phyloP scores from a whole-genome alignment of 2,888 invertebrate genomes.

The Catocala sponsa region DNA sequence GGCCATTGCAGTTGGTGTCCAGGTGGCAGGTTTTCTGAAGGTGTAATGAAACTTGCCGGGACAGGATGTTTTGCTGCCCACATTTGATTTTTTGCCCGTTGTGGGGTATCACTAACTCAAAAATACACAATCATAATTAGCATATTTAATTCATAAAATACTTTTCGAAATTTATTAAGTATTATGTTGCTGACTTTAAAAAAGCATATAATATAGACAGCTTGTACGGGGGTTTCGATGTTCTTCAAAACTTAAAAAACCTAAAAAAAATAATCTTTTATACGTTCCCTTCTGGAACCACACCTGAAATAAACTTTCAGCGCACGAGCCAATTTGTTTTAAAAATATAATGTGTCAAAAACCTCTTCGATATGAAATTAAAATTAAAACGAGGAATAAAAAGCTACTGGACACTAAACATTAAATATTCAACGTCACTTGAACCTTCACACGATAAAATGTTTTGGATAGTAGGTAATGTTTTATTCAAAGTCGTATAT shows the following conservation, averaged over 20 bases:
- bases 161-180: too few relatives aligned
- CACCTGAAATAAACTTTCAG: not conserved
- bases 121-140: too few relatives aligned
- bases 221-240: not conserved
- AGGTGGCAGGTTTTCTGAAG: too few relatives aligned
- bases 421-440: conserved; percentile 17
- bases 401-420: not conserved
- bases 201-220: not conserved
- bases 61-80: too few relatives aligned
- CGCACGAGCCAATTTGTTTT: not conserved
- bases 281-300: not conserved
- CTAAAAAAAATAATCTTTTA: not conserved
- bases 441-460: conserved; percentile 6
- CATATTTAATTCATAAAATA: too few relatives aligned
- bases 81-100: too few relatives aligned
- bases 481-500: not conserved
- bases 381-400: conserved; percentile 11
- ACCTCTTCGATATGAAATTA: conserved; percentile 17
- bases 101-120: too few relatives aligned
- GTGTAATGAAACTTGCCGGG: too few relatives aligned
- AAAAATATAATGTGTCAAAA: conserved; percentile 18
- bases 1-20: too few relatives aligned
- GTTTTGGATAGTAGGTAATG: not conserved
- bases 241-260: not conserved
- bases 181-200: too few relatives aligned